phyloP scores from a whole-genome alignment of 2,888 invertebrate genomes.

The Tetranychus truncatus region DNA sequence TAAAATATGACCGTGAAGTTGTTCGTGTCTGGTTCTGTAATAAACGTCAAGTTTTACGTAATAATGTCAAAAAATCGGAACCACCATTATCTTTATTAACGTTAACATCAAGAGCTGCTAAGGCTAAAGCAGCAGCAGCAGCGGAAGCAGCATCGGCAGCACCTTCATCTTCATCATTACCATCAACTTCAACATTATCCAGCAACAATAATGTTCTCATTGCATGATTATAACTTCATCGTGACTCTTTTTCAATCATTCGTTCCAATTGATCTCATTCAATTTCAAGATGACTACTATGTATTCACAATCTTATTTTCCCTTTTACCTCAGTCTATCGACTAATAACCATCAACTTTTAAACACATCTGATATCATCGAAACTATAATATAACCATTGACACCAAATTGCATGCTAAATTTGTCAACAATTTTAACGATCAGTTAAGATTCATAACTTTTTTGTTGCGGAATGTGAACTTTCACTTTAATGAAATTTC shows the following conservation, averaged over 20 bases:
- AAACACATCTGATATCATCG: no score
- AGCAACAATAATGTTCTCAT: neutral
- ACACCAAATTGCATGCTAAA: no score
- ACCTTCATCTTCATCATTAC: neutral
- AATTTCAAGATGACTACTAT: neutral
- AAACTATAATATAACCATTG: no score
- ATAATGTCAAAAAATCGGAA: constrained; percentile 49
- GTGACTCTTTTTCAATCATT: neutral
- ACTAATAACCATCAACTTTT: no score
- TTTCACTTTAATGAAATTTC: no score
- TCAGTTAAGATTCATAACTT: no score
- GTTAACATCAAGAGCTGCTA: neutral
- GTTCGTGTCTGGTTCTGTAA: constrained; percentile 99
- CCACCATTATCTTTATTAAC: neutral
- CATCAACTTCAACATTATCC: neutral
- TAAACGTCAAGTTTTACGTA: constrained; percentile 89
- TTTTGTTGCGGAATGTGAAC: no score
- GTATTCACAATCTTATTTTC: neutral
- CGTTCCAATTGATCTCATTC: neutral
- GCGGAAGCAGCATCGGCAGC: constrained; percentile 14
- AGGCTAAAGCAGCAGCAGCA: neutral
- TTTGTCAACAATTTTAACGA: no score
- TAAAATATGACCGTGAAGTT: constrained; percentile 91
- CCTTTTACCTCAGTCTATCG: neutral
- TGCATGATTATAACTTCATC: neutral